Evolutionary conservation across 2,113 vertebrate species (phyloP).

Genomic region (Thalassoma bifasciatum): DNA sequence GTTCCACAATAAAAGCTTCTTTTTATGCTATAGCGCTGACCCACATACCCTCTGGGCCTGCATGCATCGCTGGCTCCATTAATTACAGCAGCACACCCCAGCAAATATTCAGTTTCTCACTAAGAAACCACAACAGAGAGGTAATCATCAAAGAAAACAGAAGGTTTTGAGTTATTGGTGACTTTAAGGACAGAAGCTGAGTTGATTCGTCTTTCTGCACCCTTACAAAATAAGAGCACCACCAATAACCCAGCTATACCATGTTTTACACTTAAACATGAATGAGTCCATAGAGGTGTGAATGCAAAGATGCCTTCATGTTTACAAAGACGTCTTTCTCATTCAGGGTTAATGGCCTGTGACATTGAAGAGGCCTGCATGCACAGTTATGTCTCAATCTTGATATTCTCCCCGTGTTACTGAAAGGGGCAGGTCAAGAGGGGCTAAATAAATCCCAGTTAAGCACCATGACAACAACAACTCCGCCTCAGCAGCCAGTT

Average conservation of each 20-base stretch:
- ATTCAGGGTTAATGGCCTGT: no score
- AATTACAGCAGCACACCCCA: no score
- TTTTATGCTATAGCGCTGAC: conserved; percentile 62
- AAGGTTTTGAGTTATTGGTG: background rate
- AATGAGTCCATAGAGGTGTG: no score
- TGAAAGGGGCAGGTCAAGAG: background rate
- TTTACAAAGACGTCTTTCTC: no score
- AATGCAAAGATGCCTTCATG: no score
- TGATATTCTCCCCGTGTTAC: background rate
- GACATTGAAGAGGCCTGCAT: no score
- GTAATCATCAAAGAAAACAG: background rate
- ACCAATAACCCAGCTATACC: no score
- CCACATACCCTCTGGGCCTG: conserved; percentile 38
- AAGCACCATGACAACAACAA: conserved; percentile 21
- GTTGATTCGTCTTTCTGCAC: no score
- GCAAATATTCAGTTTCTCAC: background rate
- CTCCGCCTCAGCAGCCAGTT: conserved; percentile 26
- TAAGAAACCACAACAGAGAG: conserved; percentile 13
- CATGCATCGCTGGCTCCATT: conserved; percentile 13
- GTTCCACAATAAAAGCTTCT: conserved; percentile 50
- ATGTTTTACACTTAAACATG: no score
- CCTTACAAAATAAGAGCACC: no score
- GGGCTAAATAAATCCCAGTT: conserved; percentile 1
- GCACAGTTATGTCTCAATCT: background rate
- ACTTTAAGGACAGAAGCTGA: background rate